Percentiles rank a stretch among this genome's conserved stretches.
Evolutionary conservation across 2,797 vertebrate genomes (phyloP).

Genomic region (Sebastes itinus): DNA sequence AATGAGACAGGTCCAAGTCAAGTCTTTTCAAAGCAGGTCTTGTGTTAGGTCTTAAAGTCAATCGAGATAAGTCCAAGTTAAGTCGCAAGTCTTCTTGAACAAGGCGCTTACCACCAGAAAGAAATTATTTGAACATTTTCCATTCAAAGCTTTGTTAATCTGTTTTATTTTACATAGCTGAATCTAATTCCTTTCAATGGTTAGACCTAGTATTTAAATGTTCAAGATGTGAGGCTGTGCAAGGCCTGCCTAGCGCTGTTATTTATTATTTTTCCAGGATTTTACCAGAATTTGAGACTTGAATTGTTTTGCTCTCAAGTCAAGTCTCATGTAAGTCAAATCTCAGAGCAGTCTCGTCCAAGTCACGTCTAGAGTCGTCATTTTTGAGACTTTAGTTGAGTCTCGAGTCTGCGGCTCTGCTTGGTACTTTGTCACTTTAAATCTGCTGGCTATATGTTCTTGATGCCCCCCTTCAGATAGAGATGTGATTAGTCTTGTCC

Average conservation of each 20-base stretch:
- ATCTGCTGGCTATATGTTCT: slow-evolving; percentile 11
- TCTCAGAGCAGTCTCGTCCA: not conserved
- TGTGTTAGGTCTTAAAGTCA: not conserved
- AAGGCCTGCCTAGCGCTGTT: not conserved
- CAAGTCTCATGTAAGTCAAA: not conserved
- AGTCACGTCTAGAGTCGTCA: not conserved
- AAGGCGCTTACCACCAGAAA: not conserved
- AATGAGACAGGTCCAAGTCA: not conserved
- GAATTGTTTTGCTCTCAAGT: not conserved
- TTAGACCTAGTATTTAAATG: not conserved
- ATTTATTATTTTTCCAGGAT: not conserved
- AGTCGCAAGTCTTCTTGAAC: not conserved
- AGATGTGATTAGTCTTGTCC: slow-evolving; percentile 46
- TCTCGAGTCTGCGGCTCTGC: not conserved
- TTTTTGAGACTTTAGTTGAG: not conserved
- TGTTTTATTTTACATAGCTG: not conserved
- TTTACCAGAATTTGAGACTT: not conserved
- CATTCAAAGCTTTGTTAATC: not conserved
- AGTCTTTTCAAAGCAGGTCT: not conserved
- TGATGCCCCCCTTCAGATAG: slow-evolving; percentile 14
- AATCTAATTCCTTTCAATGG: not conserved
- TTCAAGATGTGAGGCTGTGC: not conserved
- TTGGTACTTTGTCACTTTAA: not conserved
- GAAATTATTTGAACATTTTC: not conserved
- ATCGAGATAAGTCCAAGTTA: not conserved